phyloP scores from a whole-genome alignment of 2,113 vertebrate species.

The Ceuthmochares aereus region DNA sequence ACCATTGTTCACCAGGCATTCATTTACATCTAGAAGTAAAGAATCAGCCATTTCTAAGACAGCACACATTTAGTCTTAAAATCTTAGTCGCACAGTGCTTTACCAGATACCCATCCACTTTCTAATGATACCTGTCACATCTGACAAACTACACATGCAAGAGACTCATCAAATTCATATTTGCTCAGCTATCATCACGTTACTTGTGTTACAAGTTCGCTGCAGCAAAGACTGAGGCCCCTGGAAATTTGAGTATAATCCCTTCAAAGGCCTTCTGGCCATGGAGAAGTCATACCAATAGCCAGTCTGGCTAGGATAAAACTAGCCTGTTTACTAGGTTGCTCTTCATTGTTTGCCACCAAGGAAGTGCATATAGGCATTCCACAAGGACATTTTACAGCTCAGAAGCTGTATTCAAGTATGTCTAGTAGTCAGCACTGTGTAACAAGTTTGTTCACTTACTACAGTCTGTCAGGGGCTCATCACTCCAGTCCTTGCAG shows the following conservation, averaged over 20 bases:
- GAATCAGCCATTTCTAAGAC: background rate
- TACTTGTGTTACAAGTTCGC: background rate
- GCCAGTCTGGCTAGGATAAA: background rate
- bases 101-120: background rate
- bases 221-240: background rate
- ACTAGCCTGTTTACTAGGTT: background rate
- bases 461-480: conserved; percentile 95
- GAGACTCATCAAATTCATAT: background rate
- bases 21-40: conserved; percentile 84
- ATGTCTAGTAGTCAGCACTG: background rate
- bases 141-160: background rate
- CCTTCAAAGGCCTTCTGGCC: background rate
- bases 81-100: background rate
- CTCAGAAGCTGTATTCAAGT: background rate
- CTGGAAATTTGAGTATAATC: background rate
- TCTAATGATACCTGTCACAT: background rate
- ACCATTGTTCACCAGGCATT: conserved; percentile 93
- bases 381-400: background rate
- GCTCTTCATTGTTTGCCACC: background rate
- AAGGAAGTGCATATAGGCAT: background rate
- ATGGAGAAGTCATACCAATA: background rate
- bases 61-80: background rate
- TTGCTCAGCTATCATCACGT: background rate
- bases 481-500: conserved; percentile 98
- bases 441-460: conserved; percentile 69